phyloP scores from a whole-genome alignment of 2,797 vertebrate species.

The Apogon talboti region DNA sequence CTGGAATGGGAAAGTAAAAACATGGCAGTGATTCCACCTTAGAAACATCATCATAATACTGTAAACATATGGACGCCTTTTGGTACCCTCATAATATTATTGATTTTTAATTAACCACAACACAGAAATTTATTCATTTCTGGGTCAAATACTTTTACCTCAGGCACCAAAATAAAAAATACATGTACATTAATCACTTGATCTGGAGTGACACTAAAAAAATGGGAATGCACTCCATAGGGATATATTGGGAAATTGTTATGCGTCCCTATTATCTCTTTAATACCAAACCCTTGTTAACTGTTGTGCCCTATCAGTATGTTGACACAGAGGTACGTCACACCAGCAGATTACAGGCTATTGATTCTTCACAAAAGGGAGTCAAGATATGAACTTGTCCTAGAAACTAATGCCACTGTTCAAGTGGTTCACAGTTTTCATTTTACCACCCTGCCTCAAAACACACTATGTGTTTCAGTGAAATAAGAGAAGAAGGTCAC shows the following conservation, averaged over 20 bases:
- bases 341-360: conserved; percentile 5
- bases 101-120: neutral
- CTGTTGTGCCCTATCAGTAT: neutral
- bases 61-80: neutral
- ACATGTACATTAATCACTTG: neutral
- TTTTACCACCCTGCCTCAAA: too few species aligned
- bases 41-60: too few species aligned
- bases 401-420: conserved; percentile 10
- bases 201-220: neutral
- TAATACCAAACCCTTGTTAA: neutral
- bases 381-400: conserved; percentile 18
- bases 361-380: conserved; percentile 8
- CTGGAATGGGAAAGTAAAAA: conserved; percentile 43
- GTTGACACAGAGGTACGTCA: conserved; percentile 29
- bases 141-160: neutral
- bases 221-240: neutral
- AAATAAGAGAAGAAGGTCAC: neutral
- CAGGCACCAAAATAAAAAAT: neutral
- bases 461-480: too few species aligned
- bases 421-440: neutral
- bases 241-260: neutral
- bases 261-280: neutral
- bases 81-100: neutral
- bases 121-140: neutral
- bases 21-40: neutral